Percentiles rank a stretch among this genome's conserved stretches.
Evolutionary conservation across 2,888 invertebrate species (phyloP).

Genomic region (Pristionchus exspectatus): DNA sequence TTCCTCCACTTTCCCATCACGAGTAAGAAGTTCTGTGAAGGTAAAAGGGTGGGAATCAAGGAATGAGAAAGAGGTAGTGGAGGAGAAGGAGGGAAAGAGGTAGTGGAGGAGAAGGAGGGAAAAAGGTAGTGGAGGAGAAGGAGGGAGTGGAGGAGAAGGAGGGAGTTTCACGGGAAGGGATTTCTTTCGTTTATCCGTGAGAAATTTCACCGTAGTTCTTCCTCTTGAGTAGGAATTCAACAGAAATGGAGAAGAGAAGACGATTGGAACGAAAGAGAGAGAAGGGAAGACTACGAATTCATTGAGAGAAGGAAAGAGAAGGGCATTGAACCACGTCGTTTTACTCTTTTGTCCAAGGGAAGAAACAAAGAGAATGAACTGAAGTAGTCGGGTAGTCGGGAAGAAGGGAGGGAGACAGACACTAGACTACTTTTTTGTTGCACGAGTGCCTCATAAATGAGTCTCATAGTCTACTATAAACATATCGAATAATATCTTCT

Average conservation of each 20-base stretch:
- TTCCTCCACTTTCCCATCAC: background rate
- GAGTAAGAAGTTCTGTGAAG: conserved; percentile 35
- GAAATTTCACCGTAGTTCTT: conserved; percentile 43
- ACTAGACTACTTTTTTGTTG: background rate
- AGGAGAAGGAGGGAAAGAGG: background rate
- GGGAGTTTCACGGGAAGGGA: conserved; percentile 13
- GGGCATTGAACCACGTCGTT: background rate
- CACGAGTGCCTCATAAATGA: background rate
- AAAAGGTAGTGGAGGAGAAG: background rate
- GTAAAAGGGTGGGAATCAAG: background rate
- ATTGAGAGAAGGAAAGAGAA: conserved; percentile 25
- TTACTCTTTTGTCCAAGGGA: background rate
- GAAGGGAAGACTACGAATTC: conserved; percentile 40
- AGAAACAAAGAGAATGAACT: conserved; percentile 46
- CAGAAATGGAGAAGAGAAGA: conserved; percentile 15
- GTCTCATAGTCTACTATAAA: background rate
- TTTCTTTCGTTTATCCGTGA: conserved; percentile 3
- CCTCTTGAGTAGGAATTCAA: conserved; percentile 2
- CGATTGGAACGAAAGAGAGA: background rate
- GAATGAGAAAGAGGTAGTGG: background rate
- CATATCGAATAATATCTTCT: background rate
- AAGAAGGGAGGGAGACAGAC: background rate
- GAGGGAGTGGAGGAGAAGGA: background rate
- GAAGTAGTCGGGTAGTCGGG: background rate
- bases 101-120: background rate